A percentile compares a stretch with the other conserved stretches of the same genome.
Evolutionary conservation across 1,140 invertebrate genomes (phyloP).

Genomic region (Seison nebaliae): DNA sequence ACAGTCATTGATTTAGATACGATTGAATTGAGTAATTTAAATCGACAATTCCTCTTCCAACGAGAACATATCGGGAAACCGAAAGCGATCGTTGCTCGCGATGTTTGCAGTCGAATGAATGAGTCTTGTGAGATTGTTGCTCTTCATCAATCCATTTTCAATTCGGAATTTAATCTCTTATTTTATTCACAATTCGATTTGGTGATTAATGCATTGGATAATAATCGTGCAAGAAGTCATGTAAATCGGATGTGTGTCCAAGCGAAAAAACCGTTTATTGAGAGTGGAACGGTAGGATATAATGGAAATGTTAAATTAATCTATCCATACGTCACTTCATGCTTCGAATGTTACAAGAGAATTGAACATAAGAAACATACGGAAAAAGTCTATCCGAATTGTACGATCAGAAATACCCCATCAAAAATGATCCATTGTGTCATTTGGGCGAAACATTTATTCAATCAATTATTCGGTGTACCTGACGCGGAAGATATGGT

Average conservation of each 20-base stretch:
- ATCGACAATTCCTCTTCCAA: conserved; percentile 87
- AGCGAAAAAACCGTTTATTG: conserved; percentile 65
- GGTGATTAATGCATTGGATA: conserved; percentile 89
- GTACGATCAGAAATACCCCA: conserved; percentile 96
- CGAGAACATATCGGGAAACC: conserved; percentile 89
- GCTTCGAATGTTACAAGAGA: conserved; percentile 96
- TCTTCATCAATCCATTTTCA: conserved; percentile 57
- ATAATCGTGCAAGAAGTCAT: conserved; percentile 71
- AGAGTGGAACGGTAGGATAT: conserved; percentile 87
- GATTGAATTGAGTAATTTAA: conserved; percentile 96
- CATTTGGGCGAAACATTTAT: conserved; percentile 94
- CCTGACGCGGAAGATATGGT: conserved; percentile 72
- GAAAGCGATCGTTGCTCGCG: conserved; percentile 36
- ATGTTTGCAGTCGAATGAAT: conserved; percentile 1
- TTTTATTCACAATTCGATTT: conserved; percentile 73
- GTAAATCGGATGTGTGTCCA: conserved; percentile 95
- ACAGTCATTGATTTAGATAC: conserved; percentile 95
- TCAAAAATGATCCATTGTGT: conserved; percentile 96
- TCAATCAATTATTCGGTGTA: conserved; percentile 82
- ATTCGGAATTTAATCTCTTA: conserved; percentile 55
- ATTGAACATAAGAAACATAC: conserved; percentile 45
- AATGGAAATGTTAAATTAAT: conserved; percentile 45
- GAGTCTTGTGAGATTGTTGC: conserved; percentile 50
- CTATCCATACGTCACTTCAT: conserved; percentile 51
- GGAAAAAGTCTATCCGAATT: conserved; percentile 77